Evolutionary conservation across 2,797 vertebrate species (phyloP), one percentile per base, ranked within the genome.

Genomic region (Galago senegalensis): DNA sequence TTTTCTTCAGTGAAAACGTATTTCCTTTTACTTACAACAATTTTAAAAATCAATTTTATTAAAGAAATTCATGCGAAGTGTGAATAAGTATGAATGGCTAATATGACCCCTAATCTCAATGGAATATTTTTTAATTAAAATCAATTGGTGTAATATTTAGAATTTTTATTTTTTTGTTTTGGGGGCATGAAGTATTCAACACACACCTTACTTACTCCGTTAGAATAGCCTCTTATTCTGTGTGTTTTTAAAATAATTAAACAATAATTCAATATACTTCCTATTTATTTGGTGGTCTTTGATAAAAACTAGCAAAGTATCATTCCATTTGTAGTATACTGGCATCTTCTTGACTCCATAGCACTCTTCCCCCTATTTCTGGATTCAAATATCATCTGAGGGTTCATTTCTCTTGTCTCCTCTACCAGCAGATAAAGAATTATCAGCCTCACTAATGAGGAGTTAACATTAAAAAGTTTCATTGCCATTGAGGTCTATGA

Each of bases 11-110:
- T 73, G 40, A 89, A 87, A 90, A 86, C 4, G 21, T 25, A 31
- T 70, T 29, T 80, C 84, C 40, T 53, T 81, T 90, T 81, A 81
- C 25, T 85, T 67, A 89, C 13, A 77, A 91, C 27, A 92, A 91
- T 49, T 37, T 27, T 1, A 85, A 87, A 92, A 61, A 94, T 4
- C 2, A 84, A 82, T 88, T 94, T 72, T n/a, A 18, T 43, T 85
- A 23, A 18, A 79, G 77, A 92, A 93, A 65, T 29, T 23, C 37
- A 69, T 3, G 17, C 17, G 31, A 10, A 72, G 11, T 53, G 20
- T 61, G 25, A 73, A 81, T n/a, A 10, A 72, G 11, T 53, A 16
- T 61, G 25, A 73, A 81, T 72, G 69, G 37, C 29, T 73, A 14
- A 60, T 43, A 23, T 13, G 81, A 83, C 18, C 10, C 60, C 79